A percentile compares a stretch with the other conserved stretches of the same genome.
Evolutionary conservation across 2,113 vertebrate genomes (phyloP).

Genomic region (Laticauda colubrina): DNA sequence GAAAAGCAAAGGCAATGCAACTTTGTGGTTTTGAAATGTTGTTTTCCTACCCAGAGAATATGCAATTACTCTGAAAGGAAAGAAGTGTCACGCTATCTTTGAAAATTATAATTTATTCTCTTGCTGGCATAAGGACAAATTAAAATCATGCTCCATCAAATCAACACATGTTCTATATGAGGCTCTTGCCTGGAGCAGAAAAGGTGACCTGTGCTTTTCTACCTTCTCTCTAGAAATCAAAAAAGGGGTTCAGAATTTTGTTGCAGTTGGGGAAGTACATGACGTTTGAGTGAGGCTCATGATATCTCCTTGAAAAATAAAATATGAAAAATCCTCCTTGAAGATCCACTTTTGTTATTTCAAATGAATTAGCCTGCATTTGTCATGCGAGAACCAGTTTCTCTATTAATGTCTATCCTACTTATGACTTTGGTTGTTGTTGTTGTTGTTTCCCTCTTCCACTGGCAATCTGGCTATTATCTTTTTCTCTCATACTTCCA

Average conservation of each 20-base stretch:
- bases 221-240: constrained; percentile 24
- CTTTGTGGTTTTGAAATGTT: background rate
- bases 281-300: background rate
- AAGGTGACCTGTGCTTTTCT: background rate
- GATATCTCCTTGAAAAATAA: background rate
- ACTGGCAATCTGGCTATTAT: background rate
- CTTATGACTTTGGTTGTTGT: background rate
- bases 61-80: constrained; percentile 8
- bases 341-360: constrained; percentile 9
- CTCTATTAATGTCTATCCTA: background rate
- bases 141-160: background rate
- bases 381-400: background rate
- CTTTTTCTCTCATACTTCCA: background rate
- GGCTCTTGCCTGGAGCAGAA: constrained; percentile 32
- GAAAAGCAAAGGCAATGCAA: background rate
- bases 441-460: background rate
- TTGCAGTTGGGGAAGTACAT: background rate
- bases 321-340: constrained; percentile 24
- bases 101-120: constrained; percentile 19
- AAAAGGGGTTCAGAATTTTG: constrained; percentile 29
- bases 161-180: background rate
- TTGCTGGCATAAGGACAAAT: constrained; percentile 28
- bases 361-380: constrained; percentile 13
- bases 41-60: background rate
- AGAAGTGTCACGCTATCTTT: constrained; percentile 4